phyloP scores from a whole-genome alignment of 2,113 vertebrate genomes.

The Pipra filicauda region DNA sequence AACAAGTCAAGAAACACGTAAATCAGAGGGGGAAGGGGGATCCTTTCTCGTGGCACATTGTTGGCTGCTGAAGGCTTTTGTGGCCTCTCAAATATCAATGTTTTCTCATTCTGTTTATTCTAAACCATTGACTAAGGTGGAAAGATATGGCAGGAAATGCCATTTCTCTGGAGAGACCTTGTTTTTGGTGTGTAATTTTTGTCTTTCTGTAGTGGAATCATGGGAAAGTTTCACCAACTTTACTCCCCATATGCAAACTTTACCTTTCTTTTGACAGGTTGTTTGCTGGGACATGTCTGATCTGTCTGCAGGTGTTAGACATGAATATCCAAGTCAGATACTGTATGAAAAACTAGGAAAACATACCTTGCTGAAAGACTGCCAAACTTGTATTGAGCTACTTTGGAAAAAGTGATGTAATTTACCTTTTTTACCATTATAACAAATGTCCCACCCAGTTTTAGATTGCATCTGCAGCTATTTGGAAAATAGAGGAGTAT shows the following conservation, averaged over 20 bases:
- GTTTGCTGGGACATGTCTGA: conserved; percentile 65
- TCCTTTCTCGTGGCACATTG: neutral
- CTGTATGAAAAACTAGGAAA: conserved; percentile 13
- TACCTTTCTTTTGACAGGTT: conserved; percentile 24
- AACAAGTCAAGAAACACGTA: neutral
- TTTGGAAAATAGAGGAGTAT: neutral
- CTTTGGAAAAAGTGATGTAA: conserved; percentile 18
- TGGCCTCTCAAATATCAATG: neutral
- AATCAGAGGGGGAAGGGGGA: neutral
- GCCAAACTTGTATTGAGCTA: neutral
- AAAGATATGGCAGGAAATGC: neutral
- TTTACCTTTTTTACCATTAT: neutral
- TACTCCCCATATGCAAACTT: conserved; percentile 51
- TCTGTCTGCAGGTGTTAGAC: conserved; percentile 56
- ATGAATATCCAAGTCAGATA: conserved; percentile 35
- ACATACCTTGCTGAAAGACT: conserved; percentile 32
- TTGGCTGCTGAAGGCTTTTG: neutral
- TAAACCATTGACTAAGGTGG: neutral
- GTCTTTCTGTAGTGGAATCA: conserved; percentile 14
- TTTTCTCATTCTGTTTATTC: neutral
- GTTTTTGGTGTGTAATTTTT: neutral
- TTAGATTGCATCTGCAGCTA: neutral
- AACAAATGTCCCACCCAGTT: neutral
- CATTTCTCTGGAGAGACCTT: neutral
- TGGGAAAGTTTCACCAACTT: conserved; percentile 53